phyloP scores from a whole-genome alignment of 2,888 invertebrate genomes.

The Acanthosepion pharaonis region DNA sequence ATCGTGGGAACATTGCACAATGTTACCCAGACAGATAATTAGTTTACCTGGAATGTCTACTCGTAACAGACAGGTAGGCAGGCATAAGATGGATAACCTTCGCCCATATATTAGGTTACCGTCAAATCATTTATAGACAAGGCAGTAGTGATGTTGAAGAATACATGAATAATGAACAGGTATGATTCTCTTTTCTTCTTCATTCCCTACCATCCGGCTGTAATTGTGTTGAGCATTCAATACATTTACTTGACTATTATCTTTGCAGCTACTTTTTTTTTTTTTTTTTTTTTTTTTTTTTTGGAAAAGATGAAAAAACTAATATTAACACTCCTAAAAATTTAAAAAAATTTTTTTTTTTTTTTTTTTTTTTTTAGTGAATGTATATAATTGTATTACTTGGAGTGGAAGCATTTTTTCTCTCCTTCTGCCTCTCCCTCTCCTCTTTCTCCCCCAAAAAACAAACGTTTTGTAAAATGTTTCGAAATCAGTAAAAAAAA shows the following conservation, averaged over 20 bases:
- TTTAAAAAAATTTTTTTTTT: no score
- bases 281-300: no score
- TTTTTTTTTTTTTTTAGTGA: not conserved
- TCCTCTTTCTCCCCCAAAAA: no score
- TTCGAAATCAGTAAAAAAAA: no score
- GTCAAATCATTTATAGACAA: not conserved
- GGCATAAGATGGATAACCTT: not conserved
- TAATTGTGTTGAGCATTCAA: not conserved
- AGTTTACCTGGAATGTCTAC: not conserved
- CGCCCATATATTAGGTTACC: not conserved
- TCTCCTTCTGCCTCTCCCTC: no score
- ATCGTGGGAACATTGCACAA: constrained; percentile 33
- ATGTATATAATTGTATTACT: no score
- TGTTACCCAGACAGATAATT: not conserved
- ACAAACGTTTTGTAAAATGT: no score
- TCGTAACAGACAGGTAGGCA: not conserved
- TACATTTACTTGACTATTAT: not conserved
- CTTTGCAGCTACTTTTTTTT: not conserved
- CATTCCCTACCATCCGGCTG: not conserved
- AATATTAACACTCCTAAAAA: no score
- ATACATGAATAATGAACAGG: not conserved
- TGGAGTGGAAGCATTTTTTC: no score
- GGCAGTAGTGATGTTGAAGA: not conserved
- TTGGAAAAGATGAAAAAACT: no score
- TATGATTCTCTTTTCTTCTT: not conserved